Evolutionary conservation across 2,113 vertebrate species (phyloP), one percentile per base, ranked within the genome.

Genomic region (Scomber colias): DNA sequence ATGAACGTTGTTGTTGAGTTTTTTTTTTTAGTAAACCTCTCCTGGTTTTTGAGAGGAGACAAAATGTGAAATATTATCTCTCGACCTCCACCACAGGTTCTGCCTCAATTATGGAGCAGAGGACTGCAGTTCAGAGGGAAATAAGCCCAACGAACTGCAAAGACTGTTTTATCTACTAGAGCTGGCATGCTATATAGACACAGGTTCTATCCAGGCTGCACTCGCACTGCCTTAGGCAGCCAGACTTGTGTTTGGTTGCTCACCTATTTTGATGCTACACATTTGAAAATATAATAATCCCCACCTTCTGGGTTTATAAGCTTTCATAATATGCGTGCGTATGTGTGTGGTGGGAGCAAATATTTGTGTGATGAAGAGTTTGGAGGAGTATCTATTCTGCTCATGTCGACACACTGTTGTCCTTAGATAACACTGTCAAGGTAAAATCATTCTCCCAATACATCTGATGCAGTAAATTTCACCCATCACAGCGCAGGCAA

Each of bases 91-190:
- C 60, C 85, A 27, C 60, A 71, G 59, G 48, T 75, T 79, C 53
- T 56, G 64, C 61, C 54, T 79, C 64, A 49, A 67, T 74, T 68
- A 31, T 40, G 56, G 59, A 78, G 66, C 53, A 60, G 64, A 27
- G 24, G 24, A 27, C 24, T 27, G 24, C 67, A 70, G 76, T 73
- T 91, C 46, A 84, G 79, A 71, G 11, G 71, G 76, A 79, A 90
- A 87, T 81, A 66, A 88, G 76, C 89, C 88, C 82, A 89, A 85
- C 78, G 51, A 55, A 72, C 76, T 85, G 81, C 82, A 75, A 69
- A 84, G 74, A 78, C 77, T 69, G 75, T 82, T 91, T 85, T 84
- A 90, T 84, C 82, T 82, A 63, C 71, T 75, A 19, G 68, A 64
- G 71, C 77, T 84, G 85, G 82, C 84, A 79, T 68, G 77, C 70